Evolutionary conservation across 2,797 vertebrate species (phyloP).

Genomic region (Silurus aristotelis): DNA sequence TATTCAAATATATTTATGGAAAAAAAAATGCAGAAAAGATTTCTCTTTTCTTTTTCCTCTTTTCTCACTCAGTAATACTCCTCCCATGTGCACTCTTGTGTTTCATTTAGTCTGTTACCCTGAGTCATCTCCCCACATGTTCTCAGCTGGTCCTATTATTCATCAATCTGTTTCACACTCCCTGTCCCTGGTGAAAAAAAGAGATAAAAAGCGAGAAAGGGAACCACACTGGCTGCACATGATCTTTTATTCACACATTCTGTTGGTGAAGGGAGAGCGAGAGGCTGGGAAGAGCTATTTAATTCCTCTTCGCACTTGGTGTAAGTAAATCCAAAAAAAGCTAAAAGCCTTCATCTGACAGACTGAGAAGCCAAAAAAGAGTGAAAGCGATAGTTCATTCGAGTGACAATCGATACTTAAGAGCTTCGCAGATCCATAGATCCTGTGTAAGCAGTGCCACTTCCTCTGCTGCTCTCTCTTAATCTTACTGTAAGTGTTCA

Average conservation of each 20-base stretch:
- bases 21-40: not conserved
- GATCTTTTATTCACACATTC: slow-evolving; percentile 9
- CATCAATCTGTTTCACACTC: slow-evolving; percentile 53
- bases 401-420: slow-evolving; percentile 44
- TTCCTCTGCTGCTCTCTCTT: slow-evolving; percentile 36
- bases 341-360: slow-evolving; percentile 40
- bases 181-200: slow-evolving; percentile 34
- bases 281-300: slow-evolving; percentile 26
- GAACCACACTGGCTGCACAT: not conserved
- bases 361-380: not conserved
- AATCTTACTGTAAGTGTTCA: slow-evolving; percentile 34
- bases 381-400: slow-evolving; percentile 26
- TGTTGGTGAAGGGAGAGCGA: not conserved
- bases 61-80: slow-evolving; percentile 13
- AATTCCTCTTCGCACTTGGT: slow-evolving; percentile 44
- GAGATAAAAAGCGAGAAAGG: not conserved
- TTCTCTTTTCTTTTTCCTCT: not conserved
- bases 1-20: not conserved
- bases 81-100: slow-evolving; percentile 34
- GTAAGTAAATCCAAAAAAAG: slow-evolving; percentile 23
- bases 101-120: slow-evolving; percentile 41
- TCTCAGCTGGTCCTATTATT: slow-evolving; percentile 48
- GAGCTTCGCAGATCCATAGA: slow-evolving; percentile 40
- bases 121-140: slow-evolving; percentile 51
- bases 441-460: slow-evolving; percentile 33